Base-by-base conservation (phyloP, 1,140 invertebrate genomes). In the Brachionus calyciflorus region DNA sequence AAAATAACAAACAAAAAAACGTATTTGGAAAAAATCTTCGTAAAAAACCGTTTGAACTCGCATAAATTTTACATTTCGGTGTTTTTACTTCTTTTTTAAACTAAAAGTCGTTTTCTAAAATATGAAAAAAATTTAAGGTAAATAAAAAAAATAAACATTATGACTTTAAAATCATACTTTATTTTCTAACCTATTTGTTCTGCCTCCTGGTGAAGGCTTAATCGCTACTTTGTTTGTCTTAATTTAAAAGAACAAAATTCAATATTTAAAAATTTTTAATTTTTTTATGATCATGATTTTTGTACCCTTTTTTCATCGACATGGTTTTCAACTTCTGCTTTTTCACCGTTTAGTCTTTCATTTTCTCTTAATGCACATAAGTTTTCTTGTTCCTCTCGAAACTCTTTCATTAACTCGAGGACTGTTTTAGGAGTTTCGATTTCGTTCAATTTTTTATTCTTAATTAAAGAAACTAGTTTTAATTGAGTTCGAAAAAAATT, bases 361-460 rank as follows among this genome's bases (percentile, higher is more conserved):
- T 44, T n/a, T 65, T 65, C 60, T 24, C 60, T 65, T 41, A 65
- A 24, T 41, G 60, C 44, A 46, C n/a, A 65, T 21, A 65, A 65
- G 44, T 65, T 65, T 51, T 73, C 69, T 73, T 73, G 69, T 19
- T 73, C 69, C 19, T 73, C 33, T 6, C n/a, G 24, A 37, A 73
- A 40, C 12, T 73, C 69, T 37, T 33, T 40, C 69, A 73, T 73
- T 17, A 73, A 33, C 17, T 73, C 69, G 0, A 51, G 69, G 1
- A 55, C 69, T 24, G 49, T 73, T 73, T 55, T 55, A 12, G 28
- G 24, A 51, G 24, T 37, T 12, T 37, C 19, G 19, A 73, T 73
- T 55, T 73, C 69, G 28, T 73, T 41, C 41, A 73, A 4, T 26
- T 73, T 73, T 73, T 73, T 73, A 30, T 73, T 70, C 65, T 70